Base-by-base conservation (phyloP, 1,140 invertebrate genomes). In the Caenorhabditis tropicalis region DNA sequence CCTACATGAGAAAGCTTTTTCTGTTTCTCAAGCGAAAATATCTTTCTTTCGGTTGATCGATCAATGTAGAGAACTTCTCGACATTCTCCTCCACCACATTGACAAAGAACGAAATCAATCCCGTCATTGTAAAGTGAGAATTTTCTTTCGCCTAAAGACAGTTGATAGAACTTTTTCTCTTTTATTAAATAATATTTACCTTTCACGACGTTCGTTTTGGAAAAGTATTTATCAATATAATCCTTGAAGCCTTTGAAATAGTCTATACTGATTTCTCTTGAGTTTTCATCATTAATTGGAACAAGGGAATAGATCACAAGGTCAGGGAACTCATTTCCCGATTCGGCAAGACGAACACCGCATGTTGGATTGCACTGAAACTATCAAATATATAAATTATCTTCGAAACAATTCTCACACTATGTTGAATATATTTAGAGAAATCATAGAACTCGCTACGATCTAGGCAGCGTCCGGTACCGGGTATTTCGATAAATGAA, bases 341-440 rank as follows among this genome's bases (percentile, higher is more conserved):
- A 74, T 46, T 74, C 36, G 29, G 43, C 65, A 2, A 74, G 36
- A 74, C 65, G 65, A 7, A 74, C 36, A 10, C 9, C 12, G 36
- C 65, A 74, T n/a, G 65, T 74, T 74, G 65, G 65, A 24, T 21
- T 21, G 15, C 65, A 74, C 65, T 74, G 19, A 12, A 65, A 33
- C 15, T 16, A 12, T 33, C 33, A 65, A 9, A 12, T 24, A 58
- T 58, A 29, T 9, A 12, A n/a, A n/a, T n/a, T n/a, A n/a, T n/a
- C n/a, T 43, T 43, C 39, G 5, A 43, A 43, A 12, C 5, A 5
- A 5, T 43, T 12, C 58, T 65, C 6, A 65, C 58, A 36, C 31
- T 65, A 19, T 65, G 58, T 2, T 29, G 31, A 36, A 65, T 65
- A 19, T 15, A 65, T 36, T 65, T 65, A 19, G 58, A 65, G 29